Evolutionary conservation across 2,888 invertebrate species (phyloP).

Genomic region (Mimas tiliae): DNA sequence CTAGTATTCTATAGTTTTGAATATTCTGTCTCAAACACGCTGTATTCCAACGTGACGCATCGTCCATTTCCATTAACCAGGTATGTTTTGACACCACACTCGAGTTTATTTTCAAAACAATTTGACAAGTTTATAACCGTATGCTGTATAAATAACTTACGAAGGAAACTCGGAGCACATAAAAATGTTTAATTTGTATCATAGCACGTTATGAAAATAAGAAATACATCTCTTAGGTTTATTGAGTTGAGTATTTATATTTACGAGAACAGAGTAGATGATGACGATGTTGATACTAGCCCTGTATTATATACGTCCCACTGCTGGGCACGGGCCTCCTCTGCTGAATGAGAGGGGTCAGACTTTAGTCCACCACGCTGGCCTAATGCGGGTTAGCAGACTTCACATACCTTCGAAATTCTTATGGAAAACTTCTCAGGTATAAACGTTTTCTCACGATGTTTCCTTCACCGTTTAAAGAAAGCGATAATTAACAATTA

Average conservation of each 20-base stretch:
- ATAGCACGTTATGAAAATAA: neutral
- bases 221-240: neutral
- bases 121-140: conserved; percentile 22
- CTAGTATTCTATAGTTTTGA: neutral
- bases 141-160: neutral
- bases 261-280: neutral
- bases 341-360: too few species aligned
- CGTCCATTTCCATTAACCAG: conserved; percentile 1
- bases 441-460: too few species aligned
- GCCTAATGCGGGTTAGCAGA: too few species aligned
- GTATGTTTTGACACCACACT: conserved; percentile 15
- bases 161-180: neutral
- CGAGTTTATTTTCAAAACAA: conserved; percentile 21
- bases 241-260: neutral
- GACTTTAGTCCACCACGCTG: too few species aligned
- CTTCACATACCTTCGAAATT: too few species aligned
- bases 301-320: too few species aligned
- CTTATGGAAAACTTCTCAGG: too few species aligned
- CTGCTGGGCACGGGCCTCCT: too few species aligned
- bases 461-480: too few species aligned
- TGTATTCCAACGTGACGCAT: neutral
- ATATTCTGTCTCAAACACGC: too few species aligned
- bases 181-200: conserved; percentile 3
- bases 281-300: too few species aligned
- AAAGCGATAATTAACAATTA: too few species aligned